Percentiles rank a stretch among this genome's conserved stretches.
Evolutionary conservation across 1,140 invertebrate species (phyloP).

Genomic region (Berghia stephanieae): DNA sequence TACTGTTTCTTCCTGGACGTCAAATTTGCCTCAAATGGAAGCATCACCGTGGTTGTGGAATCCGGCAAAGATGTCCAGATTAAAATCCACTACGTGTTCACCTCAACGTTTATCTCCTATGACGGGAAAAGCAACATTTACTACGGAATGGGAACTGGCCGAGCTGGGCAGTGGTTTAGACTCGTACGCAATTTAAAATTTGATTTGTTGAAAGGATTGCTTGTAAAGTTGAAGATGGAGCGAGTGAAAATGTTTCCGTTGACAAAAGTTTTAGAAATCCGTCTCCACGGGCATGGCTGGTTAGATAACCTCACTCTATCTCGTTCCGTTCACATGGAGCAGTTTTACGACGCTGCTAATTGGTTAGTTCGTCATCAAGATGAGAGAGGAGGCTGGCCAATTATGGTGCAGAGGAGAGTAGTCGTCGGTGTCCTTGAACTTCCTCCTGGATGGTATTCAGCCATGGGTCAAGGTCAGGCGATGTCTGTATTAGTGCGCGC

Average conservation of each 20-base stretch:
- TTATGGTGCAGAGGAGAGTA: conserved; percentile 86
- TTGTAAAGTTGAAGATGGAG: conserved; percentile 14
- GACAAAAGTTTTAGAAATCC: conserved; percentile 54
- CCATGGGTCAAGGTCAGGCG: conserved; percentile 97
- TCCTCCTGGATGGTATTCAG: conserved; percentile 91
- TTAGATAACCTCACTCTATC: conserved; percentile 63
- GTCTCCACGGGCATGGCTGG: conserved; percentile 78
- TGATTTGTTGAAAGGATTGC: conserved; percentile 83
- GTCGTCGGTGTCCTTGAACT: conserved; percentile 79
- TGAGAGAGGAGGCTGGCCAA: conserved; percentile 91
- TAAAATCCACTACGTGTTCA: conserved; percentile 84
- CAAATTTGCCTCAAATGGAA: conserved; percentile 78
- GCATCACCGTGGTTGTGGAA: conserved; percentile 80
- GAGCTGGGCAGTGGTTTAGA: conserved; percentile 77
- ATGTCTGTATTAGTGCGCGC: conserved; percentile 92
- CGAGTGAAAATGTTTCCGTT: conserved; percentile 40
- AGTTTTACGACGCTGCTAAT: conserved; percentile 91
- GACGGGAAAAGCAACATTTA: conserved; percentile 80
- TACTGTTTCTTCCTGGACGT: conserved; percentile 80
- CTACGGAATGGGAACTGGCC: conserved; percentile 81
- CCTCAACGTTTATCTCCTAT: conserved; percentile 76
- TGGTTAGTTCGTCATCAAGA: conserved; percentile 95
- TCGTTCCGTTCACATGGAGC: conserved; percentile 76
- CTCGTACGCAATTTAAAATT: conserved; percentile 88
- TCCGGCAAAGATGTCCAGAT: conserved; percentile 77